These are phyloP conservation scores for Varecia variegata DNA, from an alignment of 2,797 vertebrate species.

Conservation along the genomic window DNA sequence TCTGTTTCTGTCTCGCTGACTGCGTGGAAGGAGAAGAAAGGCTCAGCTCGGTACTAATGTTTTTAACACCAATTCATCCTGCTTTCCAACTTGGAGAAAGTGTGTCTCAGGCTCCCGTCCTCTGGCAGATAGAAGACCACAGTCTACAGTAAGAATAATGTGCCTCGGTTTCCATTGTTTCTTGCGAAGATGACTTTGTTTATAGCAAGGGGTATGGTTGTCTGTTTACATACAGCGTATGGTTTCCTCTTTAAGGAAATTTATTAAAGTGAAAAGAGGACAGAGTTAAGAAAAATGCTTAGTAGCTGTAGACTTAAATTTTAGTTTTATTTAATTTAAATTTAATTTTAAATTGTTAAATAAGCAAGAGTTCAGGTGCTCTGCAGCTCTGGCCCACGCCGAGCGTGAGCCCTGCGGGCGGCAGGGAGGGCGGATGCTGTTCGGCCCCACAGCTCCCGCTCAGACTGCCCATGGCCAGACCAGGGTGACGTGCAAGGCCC, in stretches of 20 bases:
- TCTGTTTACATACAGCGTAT: neutral
- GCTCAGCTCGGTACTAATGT: accelerated
- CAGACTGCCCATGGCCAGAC: neutral
- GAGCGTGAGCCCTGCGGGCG: accelerated
- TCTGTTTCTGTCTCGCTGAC: neutral
- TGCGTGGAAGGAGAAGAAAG: neutral
- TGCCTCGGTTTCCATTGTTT: neutral
- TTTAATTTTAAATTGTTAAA: neutral
- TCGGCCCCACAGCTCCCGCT: accelerated
- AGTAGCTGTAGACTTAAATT: neutral
- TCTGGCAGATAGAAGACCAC: neutral
- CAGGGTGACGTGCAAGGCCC: accelerated
- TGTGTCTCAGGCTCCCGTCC: neutral
- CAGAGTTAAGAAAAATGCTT: neutral
- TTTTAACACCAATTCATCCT: neutral
- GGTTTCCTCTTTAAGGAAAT: neutral
- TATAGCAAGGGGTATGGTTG: neutral
- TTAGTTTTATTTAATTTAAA: neutral
- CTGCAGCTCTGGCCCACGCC: accelerated
- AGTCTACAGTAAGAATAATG: accelerated
- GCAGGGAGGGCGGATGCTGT: accelerated
- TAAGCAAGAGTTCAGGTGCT: neutral
- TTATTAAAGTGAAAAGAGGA: neutral
- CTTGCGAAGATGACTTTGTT: neutral
- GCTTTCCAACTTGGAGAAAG: neutral